Percentiles rank a stretch among this genome's conserved stretches.
Evolutionary conservation across 2,888 invertebrate species (phyloP).

Genomic region (Diogma glabrata): DNA sequence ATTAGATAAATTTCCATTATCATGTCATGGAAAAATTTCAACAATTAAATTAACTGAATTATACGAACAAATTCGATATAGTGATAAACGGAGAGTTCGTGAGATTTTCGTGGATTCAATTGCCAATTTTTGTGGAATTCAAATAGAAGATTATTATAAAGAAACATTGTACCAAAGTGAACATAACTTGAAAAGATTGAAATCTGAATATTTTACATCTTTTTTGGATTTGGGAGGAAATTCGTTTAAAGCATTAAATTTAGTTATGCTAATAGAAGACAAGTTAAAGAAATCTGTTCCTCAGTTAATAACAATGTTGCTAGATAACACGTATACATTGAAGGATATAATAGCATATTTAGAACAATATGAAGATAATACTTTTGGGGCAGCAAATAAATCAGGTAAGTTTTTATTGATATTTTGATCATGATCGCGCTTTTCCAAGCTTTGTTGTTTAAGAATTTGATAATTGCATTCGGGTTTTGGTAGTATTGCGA

Average conservation of each 20-base stretch:
- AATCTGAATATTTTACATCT: constrained; percentile 23
- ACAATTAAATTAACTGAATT: constrained; percentile 23
- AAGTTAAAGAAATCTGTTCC: constrained; percentile 36
- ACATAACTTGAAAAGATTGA: not conserved
- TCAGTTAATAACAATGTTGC: constrained; percentile 42
- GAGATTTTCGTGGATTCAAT: not conserved
- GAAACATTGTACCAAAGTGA: no score
- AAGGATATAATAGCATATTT: constrained; percentile 17
- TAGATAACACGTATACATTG: constrained; percentile 39
- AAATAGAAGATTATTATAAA: no score
- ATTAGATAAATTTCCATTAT: constrained; percentile 47
- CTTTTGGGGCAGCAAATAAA: not conserved
- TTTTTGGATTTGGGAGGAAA: constrained; percentile 56
- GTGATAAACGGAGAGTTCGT: constrained; percentile 10
- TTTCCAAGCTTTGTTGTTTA: no score
- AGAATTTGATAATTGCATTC: no score
- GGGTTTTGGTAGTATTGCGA: no score
- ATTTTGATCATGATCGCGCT: no score
- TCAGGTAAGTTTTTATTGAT: no score
- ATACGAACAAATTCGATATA: constrained; percentile 6
- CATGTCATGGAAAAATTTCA: constrained; percentile 58
- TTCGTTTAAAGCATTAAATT: constrained; percentile 54
- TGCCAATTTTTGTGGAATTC: no score
- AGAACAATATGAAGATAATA: not conserved
- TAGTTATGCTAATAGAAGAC: constrained; percentile 46